Base-by-base conservation (phyloP, 2,797 vertebrate genomes). In the Aeoliscus strigatus region DNA sequence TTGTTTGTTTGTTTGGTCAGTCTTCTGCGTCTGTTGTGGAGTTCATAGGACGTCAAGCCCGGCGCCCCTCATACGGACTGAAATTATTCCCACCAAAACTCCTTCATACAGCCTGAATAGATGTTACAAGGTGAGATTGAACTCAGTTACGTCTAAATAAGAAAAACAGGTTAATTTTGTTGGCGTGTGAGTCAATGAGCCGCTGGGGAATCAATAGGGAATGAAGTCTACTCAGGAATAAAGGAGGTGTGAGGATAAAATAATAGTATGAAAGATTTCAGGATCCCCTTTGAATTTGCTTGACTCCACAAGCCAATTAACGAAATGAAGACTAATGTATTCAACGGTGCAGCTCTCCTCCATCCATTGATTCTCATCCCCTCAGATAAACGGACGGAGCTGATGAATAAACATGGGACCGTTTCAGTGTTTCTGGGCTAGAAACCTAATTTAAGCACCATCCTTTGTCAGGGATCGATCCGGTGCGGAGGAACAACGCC, bases 401-500 rank as follows among this genome's bases (percentile, higher is more conserved):
- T 40, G 4, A 73, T 75, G 66, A 77, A 79, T 79, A 77, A 83
- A 78, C 71, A 79, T 62, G 1, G 46, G 47, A 36, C 6, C 60
- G 28, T 62, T 73, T 73, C 39, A 62, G 61, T 54, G 56, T 63
- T 56, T 59, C 35, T 24, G 59, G 60, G 56, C 75, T 58, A 61
- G 23, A 30, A 48, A 45, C 66, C 70, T 82, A 70, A 84, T 82
- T 77, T 69, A 45, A 75, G 78, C 53, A 70, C 69, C 65, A 67
- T 81, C 59, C 60, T 59, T 75, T 77, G 40, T 18, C 31, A 51
- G 43, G 72, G 71, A 86, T 88, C 74, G 80, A 87, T 85, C 66
- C 60, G 16, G 40, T 63, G 73, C 75, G 75, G 73, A 71, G 77
- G 77, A 66, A 83, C 85, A 71, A 84, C 75, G 80, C 75, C 51